These are phyloP conservation scores for Gadus chalcogrammus DNA, from an alignment of 2,113 vertebrate genomes.

Conservation along the genomic window DNA sequence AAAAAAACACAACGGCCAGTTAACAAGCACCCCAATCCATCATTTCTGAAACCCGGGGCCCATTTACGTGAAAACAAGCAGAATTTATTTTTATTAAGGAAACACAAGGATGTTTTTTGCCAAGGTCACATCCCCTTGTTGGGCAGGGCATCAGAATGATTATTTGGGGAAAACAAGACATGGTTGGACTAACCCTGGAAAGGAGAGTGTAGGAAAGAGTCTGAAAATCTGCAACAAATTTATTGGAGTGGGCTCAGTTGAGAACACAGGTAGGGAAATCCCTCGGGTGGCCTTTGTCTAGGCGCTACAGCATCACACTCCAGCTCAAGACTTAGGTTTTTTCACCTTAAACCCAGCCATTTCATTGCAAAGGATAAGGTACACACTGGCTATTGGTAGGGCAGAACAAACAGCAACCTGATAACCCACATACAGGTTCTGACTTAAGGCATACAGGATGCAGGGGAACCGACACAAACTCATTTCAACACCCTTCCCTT, in stretches of 20 bases:
- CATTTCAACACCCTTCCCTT: constrained; percentile 15
- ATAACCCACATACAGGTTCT: not conserved
- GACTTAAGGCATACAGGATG: not conserved
- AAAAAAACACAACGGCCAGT: no score
- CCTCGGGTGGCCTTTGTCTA: not conserved
- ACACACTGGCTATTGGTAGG: constrained; percentile 10
- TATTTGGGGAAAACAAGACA: not conserved
- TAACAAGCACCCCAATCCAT: no score
- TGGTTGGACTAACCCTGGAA: no score
- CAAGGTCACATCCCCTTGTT: not conserved
- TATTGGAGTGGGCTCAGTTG: not conserved
- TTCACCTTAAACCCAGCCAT: constrained; percentile 7
- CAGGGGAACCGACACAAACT: constrained; percentile 6
- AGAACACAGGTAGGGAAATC: constrained; percentile 17
- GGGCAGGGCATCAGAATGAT: not conserved
- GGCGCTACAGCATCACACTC: not conserved
- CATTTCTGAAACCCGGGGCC: no score
- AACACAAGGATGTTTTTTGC: not conserved
- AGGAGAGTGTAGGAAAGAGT: not conserved
- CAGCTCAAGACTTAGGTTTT: not conserved
- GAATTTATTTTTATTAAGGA: no score
- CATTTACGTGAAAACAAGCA: no score
- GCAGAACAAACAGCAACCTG: not conserved
- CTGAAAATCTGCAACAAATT: constrained; percentile 8
- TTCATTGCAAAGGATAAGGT: constrained; percentile 27